Base-by-base conservation (phyloP, 2,888 invertebrate species). In the Opisthograptis luteolata region DNA sequence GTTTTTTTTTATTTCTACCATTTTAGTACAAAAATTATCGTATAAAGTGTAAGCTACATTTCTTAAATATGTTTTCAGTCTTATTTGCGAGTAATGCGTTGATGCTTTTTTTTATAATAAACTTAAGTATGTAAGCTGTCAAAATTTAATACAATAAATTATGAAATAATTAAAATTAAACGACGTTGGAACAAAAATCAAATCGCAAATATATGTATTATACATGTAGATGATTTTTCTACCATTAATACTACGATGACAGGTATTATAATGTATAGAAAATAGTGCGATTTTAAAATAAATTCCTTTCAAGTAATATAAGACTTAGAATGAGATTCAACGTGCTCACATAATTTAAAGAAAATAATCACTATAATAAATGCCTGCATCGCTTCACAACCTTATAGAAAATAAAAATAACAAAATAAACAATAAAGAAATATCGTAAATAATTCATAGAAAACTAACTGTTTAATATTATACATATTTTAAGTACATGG, bases 401-500 rank as follows among this genome's bases (percentile, higher is more conserved):
- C 78, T 76, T 73, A n/a, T n/a, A 73, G 27, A 68, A 67, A 66
- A 52, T 40, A 54, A 44, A 68, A 67, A 70, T 61, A 61, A 60
- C 54, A 62, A 45, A 58, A 50, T 55, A 61, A 58, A 60, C 50
- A 58, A 40, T 32, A 27, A 13, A 28, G 6, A 17, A 39, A 28
- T 34, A 31, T 22, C 24, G 20, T 31, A 34, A 25, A 53, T 31
- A 53, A 46, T 35, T 41, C 50, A 47, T 41, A 48, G 25, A 25
- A 34, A 22, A 41, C 15, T n/a, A 31, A 45, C 9, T 55, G 49
- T 54, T 49, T 6, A 24, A 12, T 30, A 49, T 39, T 53, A 41
- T 47, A 52, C 37, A 42, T 51, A 55, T 56, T 59, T 73, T 79
- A 80, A 80, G 80, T 80, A 80, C 80, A 67, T 73, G 66, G 80